These are phyloP conservation scores for Ciconia maguari DNA, from an alignment of 2,113 vertebrate species.

Conservation along the genomic window DNA sequence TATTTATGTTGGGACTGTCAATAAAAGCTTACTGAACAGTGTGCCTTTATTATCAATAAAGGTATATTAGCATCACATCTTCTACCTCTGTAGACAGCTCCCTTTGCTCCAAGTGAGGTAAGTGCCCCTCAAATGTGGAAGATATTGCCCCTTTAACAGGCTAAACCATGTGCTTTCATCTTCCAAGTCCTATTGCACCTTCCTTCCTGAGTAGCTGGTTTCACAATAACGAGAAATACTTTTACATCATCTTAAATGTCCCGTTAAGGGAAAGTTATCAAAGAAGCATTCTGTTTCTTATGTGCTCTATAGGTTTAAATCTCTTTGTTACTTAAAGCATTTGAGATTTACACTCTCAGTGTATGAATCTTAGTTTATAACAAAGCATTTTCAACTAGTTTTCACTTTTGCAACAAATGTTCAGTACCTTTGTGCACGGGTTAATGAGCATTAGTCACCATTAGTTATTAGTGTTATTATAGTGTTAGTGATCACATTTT, in stretches of 20 bases:
- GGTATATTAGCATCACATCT: not conserved
- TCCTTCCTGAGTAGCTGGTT: not conserved
- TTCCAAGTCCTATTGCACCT: not conserved
- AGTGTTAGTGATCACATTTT: not conserved
- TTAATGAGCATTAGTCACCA: not conserved
- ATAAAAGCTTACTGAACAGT: not conserved
- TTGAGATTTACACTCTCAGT: not conserved
- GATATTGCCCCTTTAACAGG: not conserved
- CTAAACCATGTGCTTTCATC: not conserved
- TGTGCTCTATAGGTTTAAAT: not conserved
- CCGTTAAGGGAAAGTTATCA: not conserved
- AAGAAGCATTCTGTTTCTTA: not conserved
- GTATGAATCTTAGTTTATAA: not conserved
- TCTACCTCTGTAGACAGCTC: not conserved
- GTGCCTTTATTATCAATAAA: not conserved
- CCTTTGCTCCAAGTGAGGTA: not conserved
- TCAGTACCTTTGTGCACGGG: not conserved
- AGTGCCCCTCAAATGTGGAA: not conserved
- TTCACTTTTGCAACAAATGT: not conserved
- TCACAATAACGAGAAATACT: not conserved
- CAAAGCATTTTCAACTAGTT: not conserved
- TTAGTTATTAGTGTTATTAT: not conserved
- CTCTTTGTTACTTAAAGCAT: not conserved
- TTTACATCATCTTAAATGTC: not conserved
- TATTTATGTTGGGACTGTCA: not conserved